These are phyloP conservation scores for Dromaius novaehollandiae DNA, from an alignment of 2,113 vertebrate genomes.

Conservation along the genomic window DNA sequence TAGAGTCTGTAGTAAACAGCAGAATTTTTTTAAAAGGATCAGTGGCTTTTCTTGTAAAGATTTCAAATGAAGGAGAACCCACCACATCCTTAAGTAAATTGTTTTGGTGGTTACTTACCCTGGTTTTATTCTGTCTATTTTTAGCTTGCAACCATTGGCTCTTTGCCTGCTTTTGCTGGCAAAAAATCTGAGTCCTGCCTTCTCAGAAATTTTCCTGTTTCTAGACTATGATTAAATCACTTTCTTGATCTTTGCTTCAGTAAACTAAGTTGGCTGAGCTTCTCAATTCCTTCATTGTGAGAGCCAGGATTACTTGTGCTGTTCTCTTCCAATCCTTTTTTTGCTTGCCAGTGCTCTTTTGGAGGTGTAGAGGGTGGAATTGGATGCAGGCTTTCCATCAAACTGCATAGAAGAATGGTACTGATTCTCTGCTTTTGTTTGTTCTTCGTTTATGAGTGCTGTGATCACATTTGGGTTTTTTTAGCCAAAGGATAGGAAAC, in stretches of 20 bases:
- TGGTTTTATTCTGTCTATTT: slow-evolving; percentile 64
- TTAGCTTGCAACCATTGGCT: slow-evolving; percentile 44
- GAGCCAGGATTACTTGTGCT: neutral
- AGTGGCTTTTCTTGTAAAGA: slow-evolving; percentile 56
- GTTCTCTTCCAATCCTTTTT: neutral
- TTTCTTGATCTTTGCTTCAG: slow-evolving; percentile 5
- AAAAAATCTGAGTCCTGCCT: slow-evolving; percentile 14
- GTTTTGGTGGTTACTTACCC: slow-evolving; percentile 66
- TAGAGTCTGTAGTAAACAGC: slow-evolving; percentile 53
- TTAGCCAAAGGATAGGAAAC: neutral
- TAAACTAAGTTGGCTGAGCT: slow-evolving; percentile 12
- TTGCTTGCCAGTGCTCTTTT: neutral
- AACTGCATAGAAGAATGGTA: neutral
- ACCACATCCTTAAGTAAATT: slow-evolving; percentile 70
- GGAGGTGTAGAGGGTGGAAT: neutral
- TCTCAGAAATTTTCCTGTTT: slow-evolving; percentile 1
- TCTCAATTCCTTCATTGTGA: neutral
- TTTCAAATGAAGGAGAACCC: slow-evolving; percentile 66
- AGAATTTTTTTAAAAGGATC: slow-evolving; percentile 16
- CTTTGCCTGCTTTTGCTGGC: slow-evolving; percentile 33
- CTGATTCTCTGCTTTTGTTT: slow-evolving; percentile 3
- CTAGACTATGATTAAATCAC: neutral
- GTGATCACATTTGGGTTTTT: neutral
- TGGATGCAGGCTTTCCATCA: neutral
- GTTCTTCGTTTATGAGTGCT: slow-evolving; percentile 12